Evolutionary conservation across 2,888 invertebrate species (phyloP).

Genomic region (Xestobium rufovillosum): DNA sequence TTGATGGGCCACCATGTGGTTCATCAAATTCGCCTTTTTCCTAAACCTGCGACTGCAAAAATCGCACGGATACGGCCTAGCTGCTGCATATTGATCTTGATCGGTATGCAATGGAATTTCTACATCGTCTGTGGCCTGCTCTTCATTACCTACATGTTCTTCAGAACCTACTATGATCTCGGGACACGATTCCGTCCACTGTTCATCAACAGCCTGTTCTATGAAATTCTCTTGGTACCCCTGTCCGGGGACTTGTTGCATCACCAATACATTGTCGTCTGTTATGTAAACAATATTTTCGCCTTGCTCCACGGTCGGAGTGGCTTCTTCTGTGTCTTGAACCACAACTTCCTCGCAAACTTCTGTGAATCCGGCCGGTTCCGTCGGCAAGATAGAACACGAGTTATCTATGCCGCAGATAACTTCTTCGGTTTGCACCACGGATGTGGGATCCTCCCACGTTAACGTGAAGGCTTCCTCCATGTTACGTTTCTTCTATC

Average conservation of each 20-base stretch:
- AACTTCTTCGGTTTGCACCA: slow-evolving; percentile 46
- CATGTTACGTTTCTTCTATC: slow-evolving; percentile 25
- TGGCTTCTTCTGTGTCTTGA: slow-evolving; percentile 33
- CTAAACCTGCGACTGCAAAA: slow-evolving; percentile 78
- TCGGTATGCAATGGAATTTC: slow-evolving; percentile 73
- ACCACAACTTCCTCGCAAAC: slow-evolving; percentile 44
- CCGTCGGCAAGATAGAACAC: slow-evolving; percentile 38
- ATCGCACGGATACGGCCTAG: slow-evolving; percentile 78
- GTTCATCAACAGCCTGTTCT: slow-evolving; percentile 75
- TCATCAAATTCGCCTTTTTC: slow-evolving; percentile 76
- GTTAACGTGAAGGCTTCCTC: slow-evolving; percentile 39
- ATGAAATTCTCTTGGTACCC: slow-evolving; percentile 54
- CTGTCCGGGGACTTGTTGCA: slow-evolving; percentile 39
- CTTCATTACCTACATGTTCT: slow-evolving; percentile 47
- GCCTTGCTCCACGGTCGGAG: slow-evolving; percentile 23
- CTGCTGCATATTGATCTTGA: slow-evolving; percentile 69
- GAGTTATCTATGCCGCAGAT: slow-evolving; percentile 48
- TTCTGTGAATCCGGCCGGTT: slow-evolving; percentile 39
- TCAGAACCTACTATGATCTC: slow-evolving; percentile 52
- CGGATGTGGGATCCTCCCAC: slow-evolving; percentile 40
- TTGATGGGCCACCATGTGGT: slow-evolving; percentile 82
- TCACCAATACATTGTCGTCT: slow-evolving; percentile 39
- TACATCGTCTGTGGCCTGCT: slow-evolving; percentile 53
- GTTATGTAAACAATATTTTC: slow-evolving; percentile 38
- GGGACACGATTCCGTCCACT: slow-evolving; percentile 63